Conservation (phyloP, 1,140 invertebrate genomes). For the Colletes latitarsis region DNA sequence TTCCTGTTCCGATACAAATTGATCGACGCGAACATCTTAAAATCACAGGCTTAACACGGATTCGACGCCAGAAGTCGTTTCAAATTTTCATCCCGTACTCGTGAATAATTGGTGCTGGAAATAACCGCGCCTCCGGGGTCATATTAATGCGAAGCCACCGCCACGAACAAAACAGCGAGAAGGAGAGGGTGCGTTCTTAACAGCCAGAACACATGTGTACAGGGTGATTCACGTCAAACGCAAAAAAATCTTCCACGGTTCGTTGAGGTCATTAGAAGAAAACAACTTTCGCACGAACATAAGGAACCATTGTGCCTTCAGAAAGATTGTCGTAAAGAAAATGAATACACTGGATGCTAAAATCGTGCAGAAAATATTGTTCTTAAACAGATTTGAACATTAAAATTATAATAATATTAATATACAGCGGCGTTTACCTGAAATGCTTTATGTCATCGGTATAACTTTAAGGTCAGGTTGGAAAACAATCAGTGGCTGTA, state of each 20-base stretch:
- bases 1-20: not conserved
- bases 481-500: too few species aligned
- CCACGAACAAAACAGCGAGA: not conserved
- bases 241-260: not conserved
- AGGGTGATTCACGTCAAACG: not conserved
- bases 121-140: slow-evolving; percentile 14
- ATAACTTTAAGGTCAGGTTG: too few species aligned
- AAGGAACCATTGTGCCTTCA: too few species aligned
- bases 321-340: too few species aligned
- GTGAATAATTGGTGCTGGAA: slow-evolving; percentile 32
- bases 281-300: too few species aligned
- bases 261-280: too few species aligned
- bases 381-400: too few species aligned
- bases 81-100: slow-evolving; percentile 18
- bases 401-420: too few species aligned
- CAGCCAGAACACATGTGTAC: not conserved
- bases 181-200: not conserved
- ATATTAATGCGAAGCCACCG: not conserved
- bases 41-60: not conserved
- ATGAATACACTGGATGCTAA: too few species aligned
- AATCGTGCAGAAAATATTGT: too few species aligned
- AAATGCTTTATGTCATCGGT: too few species aligned
- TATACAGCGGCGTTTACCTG: too few species aligned
- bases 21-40: not conserved
- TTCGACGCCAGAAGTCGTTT: slow-evolving; percentile 1